Conservation (phyloP, 2,113 vertebrate genomes). For the Pluvianellus socialis region DNA sequence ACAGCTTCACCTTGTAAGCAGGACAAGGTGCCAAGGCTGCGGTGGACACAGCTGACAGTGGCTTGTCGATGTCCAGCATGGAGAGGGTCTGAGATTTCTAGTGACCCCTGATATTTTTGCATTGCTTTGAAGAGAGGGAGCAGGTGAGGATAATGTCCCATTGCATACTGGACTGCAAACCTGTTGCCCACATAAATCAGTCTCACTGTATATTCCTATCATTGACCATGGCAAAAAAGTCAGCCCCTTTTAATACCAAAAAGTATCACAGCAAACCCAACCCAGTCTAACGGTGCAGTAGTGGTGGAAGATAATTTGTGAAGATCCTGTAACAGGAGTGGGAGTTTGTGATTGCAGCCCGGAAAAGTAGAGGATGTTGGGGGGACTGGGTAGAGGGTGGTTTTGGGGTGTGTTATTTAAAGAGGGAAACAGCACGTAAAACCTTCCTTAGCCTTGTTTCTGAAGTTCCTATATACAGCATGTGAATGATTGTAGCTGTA, state of each 20-base stretch:
- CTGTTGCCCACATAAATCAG: background rate
- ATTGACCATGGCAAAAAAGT: background rate
- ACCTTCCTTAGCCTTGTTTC: background rate
- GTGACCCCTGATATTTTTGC: conserved; percentile 28
- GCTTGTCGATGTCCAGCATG: background rate
- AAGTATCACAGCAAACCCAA: background rate
- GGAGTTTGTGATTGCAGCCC: background rate
- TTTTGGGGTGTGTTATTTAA: background rate
- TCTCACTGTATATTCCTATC: background rate
- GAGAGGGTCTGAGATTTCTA: background rate
- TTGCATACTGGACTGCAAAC: background rate
- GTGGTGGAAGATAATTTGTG: background rate
- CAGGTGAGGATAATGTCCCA: background rate
- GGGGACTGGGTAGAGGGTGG: background rate
- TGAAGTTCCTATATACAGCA: background rate
- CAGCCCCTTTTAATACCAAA: background rate
- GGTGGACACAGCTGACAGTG: background rate
- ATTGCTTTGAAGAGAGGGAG: background rate
- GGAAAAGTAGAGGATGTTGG: background rate
- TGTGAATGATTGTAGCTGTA: background rate
- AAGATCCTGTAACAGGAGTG: background rate
- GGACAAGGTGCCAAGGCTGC: background rate
- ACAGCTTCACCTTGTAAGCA: background rate
- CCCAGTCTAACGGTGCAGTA: background rate
- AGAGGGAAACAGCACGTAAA: background rate